These are phyloP conservation scores for Takifugu rubripes DNA, from an alignment of 2,797 vertebrate species.

Conservation along the genomic window DNA sequence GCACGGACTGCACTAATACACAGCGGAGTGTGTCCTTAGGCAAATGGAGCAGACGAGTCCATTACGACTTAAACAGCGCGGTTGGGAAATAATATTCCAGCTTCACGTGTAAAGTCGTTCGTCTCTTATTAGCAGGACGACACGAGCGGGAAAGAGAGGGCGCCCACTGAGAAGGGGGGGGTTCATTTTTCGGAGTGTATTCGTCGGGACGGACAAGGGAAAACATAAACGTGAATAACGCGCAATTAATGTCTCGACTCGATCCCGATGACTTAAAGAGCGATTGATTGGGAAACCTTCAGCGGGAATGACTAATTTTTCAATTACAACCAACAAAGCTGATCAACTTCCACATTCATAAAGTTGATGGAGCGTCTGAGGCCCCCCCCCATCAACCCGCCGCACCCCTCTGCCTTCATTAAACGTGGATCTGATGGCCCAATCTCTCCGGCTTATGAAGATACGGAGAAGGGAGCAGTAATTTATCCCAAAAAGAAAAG, in stretches of 20 bases:
- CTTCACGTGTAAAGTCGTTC: constrained; percentile 3
- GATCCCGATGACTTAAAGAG: no score
- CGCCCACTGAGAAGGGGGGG: no score
- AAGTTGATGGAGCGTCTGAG: constrained; percentile 62
- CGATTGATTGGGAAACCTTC: no score
- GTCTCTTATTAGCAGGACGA: constrained; percentile 1
- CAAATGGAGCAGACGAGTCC: constrained; percentile 14
- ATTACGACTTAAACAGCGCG: constrained; percentile 1
- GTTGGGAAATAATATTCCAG: constrained; percentile 4
- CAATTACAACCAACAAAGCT: constrained; percentile 53
- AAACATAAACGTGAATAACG: no score
- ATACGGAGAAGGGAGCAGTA: constrained; percentile 31
- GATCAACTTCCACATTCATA: constrained; percentile 64
- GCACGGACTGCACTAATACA: constrained; percentile 18
- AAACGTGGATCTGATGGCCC: constrained; percentile 39
- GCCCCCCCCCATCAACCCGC: constrained; percentile 43
- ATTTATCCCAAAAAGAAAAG: constrained; percentile 41
- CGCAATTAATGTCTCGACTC: no score
- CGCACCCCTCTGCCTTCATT: constrained; percentile 40
- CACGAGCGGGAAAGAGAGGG: no score
- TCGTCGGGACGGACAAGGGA: no score
- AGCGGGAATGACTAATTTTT: background rate
- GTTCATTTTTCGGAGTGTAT: no score
- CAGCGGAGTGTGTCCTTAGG: constrained; percentile 14
- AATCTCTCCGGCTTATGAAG: constrained; percentile 32